Evolutionary conservation across 2,113 vertebrate species (phyloP), one percentile per base, ranked within the genome.

Genomic region (Muntiacus reevesi): DNA sequence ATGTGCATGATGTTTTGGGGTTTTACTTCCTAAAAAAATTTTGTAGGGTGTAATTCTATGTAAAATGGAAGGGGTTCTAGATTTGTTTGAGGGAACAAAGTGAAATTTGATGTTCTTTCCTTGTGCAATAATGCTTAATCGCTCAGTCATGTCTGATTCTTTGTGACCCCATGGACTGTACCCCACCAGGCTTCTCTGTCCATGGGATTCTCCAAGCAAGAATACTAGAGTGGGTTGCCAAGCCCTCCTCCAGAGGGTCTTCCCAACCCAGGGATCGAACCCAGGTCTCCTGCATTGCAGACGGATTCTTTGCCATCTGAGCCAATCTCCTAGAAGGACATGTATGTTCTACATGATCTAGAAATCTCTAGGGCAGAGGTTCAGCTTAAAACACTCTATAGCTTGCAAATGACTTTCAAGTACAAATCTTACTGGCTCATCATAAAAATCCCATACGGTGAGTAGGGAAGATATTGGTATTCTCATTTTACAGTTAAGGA

Each of bases 401-500:
- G 33, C 23, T 84, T 64, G 21, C 33, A 96, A 47, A 84, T 62
- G 23, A 83, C 28, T 91, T 88, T 78, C n/a, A 85, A 84, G 25
- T 43, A 50, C 10, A 85, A 85, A 67, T 97, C 30, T 87, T 28
- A 36, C 6, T 89, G 25, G 1, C 17, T 55, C 15, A 86, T 71
- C 19, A 30, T 28, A 64, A 85, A 90, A 71, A 62, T 8, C 1
- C 27, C 40, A 82, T 45, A 67, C 55, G 36, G 14, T 52, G 7
- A 91, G 12, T 59, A 86, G 2, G 33, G 27, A 97, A 89, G 43
- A 7, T 47, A 78, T 6, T 40, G 21, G n/a, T 74, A 43, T 84
- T 50, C 25, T 47, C 57, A 87, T 55, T 91, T 95, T 47, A 91
- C 13, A 95, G 9, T 76, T 96, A 91, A 95, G 25, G 14, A 82